These are phyloP conservation scores for Hypena proboscidalis DNA, from an alignment of 2,888 invertebrate genomes.

Conservation along the genomic window DNA sequence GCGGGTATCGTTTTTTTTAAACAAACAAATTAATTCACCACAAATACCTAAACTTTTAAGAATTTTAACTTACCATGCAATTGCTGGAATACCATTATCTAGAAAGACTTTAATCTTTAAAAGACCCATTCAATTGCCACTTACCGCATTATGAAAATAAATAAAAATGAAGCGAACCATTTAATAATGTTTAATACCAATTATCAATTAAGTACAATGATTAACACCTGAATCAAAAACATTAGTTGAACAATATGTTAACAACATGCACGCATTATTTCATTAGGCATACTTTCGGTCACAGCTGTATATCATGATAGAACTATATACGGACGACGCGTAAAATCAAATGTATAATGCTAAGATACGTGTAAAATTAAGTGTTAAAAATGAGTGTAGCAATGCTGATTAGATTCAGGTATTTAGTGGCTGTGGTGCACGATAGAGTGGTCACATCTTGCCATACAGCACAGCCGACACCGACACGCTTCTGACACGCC, in stretches of 20 bases:
- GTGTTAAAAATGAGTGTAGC: constrained; percentile 85
- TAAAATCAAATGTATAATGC: constrained; percentile 77
- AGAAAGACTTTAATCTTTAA: too few species aligned
- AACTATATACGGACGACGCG: constrained; percentile 58
- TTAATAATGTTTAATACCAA: too few species aligned
- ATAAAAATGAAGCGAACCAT: too few species aligned
- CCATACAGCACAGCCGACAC: constrained; percentile 65
- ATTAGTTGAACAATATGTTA: constrained; percentile 35
- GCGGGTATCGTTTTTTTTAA: too few species aligned
- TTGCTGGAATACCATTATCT: too few species aligned
- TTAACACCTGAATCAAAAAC: constrained; percentile 3
- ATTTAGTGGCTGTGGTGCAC: constrained; percentile 70
- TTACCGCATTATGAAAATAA: too few species aligned
- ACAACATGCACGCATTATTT: constrained; percentile 32
- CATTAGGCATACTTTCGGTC: constrained; percentile 40
- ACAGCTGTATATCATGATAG: constrained; percentile 39
- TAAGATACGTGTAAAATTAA: constrained; percentile 84
- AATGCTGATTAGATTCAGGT: constrained; percentile 84
- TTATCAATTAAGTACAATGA: too few species aligned
- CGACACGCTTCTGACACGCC: constrained; percentile 74
- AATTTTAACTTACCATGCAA: too few species aligned
- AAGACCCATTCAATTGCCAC: too few species aligned
- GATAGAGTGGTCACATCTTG: constrained; percentile 79
- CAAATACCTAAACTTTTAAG: too few species aligned
- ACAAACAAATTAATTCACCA: too few species aligned